phyloP scores from a whole-genome alignment of 92 coral and sea anemone genomes.

The Porites evermanni region DNA sequence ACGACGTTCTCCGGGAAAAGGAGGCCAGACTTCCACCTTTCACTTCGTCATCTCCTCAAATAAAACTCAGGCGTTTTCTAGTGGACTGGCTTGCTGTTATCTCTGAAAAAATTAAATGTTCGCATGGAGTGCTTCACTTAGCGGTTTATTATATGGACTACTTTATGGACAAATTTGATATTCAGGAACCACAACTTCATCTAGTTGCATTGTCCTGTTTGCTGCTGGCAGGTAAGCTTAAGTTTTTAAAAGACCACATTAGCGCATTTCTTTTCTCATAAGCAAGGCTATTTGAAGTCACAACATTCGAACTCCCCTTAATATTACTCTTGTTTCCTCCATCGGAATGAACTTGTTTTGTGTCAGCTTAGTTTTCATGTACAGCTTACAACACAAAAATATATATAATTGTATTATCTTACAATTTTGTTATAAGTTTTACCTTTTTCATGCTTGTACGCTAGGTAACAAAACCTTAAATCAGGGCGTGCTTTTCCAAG shows the following conservation, averaged over 20 bases:
- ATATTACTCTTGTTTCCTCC: too few species aligned
- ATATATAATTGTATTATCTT: too few species aligned
- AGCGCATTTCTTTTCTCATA: too few species aligned
- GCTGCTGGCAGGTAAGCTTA: slow-evolving; percentile 89
- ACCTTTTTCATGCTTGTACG: not conserved
- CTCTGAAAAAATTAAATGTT: slow-evolving; percentile 87
- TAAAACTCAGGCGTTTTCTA: slow-evolving; percentile 88
- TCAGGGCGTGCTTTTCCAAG: too few species aligned
- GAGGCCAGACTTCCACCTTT: slow-evolving; percentile 87
- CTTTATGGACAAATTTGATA: slow-evolving; percentile 97
- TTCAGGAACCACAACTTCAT: slow-evolving; percentile 95
- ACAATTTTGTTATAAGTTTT: not conserved
- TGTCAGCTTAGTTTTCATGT: not conserved
- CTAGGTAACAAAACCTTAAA: too few species aligned
- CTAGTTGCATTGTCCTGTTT: slow-evolving; percentile 92
- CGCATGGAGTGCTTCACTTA: slow-evolving; percentile 96
- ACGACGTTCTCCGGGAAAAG: slow-evolving; percentile 91
- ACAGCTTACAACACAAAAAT: too few species aligned
- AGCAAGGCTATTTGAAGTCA: too few species aligned
- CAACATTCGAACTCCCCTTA: too few species aligned
- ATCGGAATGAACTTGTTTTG: too few species aligned
- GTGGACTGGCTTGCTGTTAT: slow-evolving; percentile 99
- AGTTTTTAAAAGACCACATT: not conserved
- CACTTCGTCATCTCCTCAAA: slow-evolving; percentile 97
- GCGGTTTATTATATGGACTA: slow-evolving; percentile 92